phyloP scores from a whole-genome alignment of 1,140 invertebrate genomes.

The Drosophila pandora region DNA sequence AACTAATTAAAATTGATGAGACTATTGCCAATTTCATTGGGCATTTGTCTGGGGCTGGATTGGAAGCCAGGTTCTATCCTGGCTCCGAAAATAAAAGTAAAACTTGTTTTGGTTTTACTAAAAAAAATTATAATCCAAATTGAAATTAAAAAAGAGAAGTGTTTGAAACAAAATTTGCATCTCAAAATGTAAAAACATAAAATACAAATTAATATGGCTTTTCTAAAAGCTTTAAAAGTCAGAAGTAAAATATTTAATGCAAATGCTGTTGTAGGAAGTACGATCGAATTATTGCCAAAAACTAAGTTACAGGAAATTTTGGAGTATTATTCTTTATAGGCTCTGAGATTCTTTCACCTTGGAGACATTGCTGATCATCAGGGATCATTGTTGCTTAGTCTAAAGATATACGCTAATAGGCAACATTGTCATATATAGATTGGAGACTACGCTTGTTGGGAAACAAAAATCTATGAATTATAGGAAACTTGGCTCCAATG shows the following conservation, averaged over 20 bases:
- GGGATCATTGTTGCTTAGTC: slow-evolving; percentile 29
- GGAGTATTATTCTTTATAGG: background rate
- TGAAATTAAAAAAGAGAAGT: slow-evolving; percentile 38
- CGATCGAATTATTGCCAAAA: slow-evolving; percentile 21
- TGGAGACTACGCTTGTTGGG: slow-evolving; percentile 50
- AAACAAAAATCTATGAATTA: slow-evolving; percentile 37
- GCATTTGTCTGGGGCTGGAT: slow-evolving; percentile 25
- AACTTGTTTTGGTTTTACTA: slow-evolving; percentile 14
- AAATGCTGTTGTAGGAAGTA: slow-evolving; percentile 29
- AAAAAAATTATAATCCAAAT: slow-evolving; percentile 43
- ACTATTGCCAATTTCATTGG: slow-evolving; percentile 13
- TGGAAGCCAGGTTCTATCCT: background rate
- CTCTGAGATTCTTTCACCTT: slow-evolving; percentile 9
- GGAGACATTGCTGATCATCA: slow-evolving; percentile 39
- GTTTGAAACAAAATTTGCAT: slow-evolving; percentile 42
- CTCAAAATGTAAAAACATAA: slow-evolving; percentile 22
- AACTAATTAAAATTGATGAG: background rate
- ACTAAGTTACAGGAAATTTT: slow-evolving; percentile 7
- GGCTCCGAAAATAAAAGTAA: slow-evolving; percentile 15
- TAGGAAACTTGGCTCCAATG: slow-evolving; percentile 50
- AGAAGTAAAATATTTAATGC: slow-evolving; percentile 52
- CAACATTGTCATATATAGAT: slow-evolving; percentile 29
- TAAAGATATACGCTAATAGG: slow-evolving; percentile 45
- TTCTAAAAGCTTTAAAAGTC: slow-evolving; percentile 81
- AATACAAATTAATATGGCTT: slow-evolving; percentile 73